phyloP scores from a whole-genome alignment of 2,113 vertebrate genomes.

The Antennarius striatus region DNA sequence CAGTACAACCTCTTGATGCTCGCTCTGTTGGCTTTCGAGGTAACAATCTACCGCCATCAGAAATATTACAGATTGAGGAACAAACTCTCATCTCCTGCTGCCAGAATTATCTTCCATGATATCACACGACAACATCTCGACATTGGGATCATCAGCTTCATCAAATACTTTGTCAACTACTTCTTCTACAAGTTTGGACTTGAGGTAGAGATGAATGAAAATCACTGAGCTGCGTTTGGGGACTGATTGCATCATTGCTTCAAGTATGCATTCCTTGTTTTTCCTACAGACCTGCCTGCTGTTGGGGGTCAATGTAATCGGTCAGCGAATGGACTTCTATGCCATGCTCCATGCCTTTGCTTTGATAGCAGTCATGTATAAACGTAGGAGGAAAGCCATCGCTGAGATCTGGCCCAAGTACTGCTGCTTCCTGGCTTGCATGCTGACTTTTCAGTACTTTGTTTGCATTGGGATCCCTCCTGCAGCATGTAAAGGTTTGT shows the following conservation, averaged over 20 bases:
- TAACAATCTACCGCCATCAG: conserved; percentile 95
- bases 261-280: not conserved
- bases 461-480: conserved; percentile 97
- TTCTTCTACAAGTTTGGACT: conserved; percentile 99
- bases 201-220: conserved; percentile 80
- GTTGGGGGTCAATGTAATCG: conserved; percentile 92
- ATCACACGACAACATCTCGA: conserved; percentile 94
- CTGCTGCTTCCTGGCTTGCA: conserved; percentile 93
- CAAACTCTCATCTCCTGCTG: conserved; percentile 87
- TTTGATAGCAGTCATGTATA: conserved; percentile 88
- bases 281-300: conserved; percentile 90
- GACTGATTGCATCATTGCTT: not conserved
- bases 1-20: conserved; percentile 95
- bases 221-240: not conserved
- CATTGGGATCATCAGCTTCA: conserved; percentile 88
- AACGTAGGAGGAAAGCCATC: conserved; percentile 93
- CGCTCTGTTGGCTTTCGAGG: conserved; percentile 92
- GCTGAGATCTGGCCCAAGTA: conserved; percentile 98
- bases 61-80: conserved; percentile 91
- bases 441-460: conserved; percentile 93
- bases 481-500: conserved; percentile 89
- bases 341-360: conserved; percentile 94
- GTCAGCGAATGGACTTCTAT: conserved; percentile 98
- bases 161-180: conserved; percentile 98
- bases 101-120: conserved; percentile 93